These are phyloP conservation scores for Scomber japonicus DNA, from an alignment of 2,113 vertebrate genomes.

Conservation along the genomic window DNA sequence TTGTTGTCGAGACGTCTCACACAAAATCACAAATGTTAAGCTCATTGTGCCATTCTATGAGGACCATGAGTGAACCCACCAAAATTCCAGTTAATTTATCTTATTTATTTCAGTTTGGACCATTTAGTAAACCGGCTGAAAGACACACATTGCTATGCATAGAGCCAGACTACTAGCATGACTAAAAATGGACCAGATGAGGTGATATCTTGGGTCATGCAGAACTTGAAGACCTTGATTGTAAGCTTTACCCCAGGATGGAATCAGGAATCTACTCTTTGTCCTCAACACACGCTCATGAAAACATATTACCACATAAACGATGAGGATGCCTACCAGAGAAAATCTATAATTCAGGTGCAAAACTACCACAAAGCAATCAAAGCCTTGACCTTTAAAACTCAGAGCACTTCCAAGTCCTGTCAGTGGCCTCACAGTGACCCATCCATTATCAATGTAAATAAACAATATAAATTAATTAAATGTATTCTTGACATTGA, in stretches of 20 bases:
- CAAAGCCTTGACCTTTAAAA: constrained; percentile 44
- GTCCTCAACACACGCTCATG: constrained; percentile 26
- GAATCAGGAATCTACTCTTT: constrained; percentile 26
- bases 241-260: neutral
- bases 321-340: constrained; percentile 10
- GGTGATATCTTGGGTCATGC: neutral
- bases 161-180: neutral
- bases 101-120: too few relatives aligned
- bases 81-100: too few relatives aligned
- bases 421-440: constrained; percentile 7
- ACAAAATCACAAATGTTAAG: too few relatives aligned
- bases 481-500: constrained; percentile 13
- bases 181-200: neutral
- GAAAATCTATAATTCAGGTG: constrained; percentile 34
- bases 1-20: too few relatives aligned
- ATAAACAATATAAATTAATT: constrained; percentile 37
- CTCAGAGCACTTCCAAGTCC: constrained; percentile 5
- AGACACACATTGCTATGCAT: too few relatives aligned
- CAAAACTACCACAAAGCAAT: constrained; percentile 37
- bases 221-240: constrained; percentile 21
- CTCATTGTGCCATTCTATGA: too few relatives aligned
- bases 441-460: constrained; percentile 32
- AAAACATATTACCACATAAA: constrained; percentile 41
- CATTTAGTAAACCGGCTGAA: too few relatives aligned
- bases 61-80: too few relatives aligned